phyloP scores from a whole-genome alignment of 1,140 invertebrate species.

The Ceratoteleas bidentatus region DNA sequence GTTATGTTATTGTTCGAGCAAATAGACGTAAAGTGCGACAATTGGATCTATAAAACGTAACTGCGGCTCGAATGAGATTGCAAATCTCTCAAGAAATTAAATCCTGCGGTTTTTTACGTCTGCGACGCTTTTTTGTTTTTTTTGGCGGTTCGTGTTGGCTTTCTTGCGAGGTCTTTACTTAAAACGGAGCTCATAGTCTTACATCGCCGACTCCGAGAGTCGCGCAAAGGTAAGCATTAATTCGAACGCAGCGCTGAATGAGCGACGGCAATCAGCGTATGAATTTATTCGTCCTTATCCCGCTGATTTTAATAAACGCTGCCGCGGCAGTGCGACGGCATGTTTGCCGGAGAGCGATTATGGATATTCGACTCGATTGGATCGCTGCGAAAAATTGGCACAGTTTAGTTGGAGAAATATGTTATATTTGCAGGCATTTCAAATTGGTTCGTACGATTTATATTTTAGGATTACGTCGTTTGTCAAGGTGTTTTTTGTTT shows the following conservation, averaged over 20 bases:
- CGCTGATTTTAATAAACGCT: slow-evolving; percentile 4
- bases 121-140: too few species aligned
- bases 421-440: too few species aligned
- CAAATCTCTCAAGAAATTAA: slow-evolving; percentile 56
- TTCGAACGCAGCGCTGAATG: slow-evolving; percentile 26
- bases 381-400: neutral
- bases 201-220: slow-evolving; percentile 11
- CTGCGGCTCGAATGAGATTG: slow-evolving; percentile 23
- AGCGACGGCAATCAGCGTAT: slow-evolving; percentile 15
- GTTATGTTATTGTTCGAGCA: slow-evolving; percentile 30
- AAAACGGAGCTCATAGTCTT: slow-evolving; percentile 35
- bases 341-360: neutral
- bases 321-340: neutral
- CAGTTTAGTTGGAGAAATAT: neutral
- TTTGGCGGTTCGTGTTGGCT: too few species aligned
- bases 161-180: too few species aligned
- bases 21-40: slow-evolving; percentile 25
- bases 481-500: too few species aligned
- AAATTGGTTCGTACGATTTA: too few species aligned
- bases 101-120: slow-evolving; percentile 22
- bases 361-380: neutral
- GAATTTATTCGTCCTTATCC: neutral
- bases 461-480: too few species aligned
- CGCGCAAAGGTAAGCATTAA: slow-evolving; percentile 35
- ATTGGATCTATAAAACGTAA: slow-evolving; percentile 41